phyloP scores from a whole-genome alignment of 2,113 vertebrate genomes.

The Forbesichthys papilliferus region DNA sequence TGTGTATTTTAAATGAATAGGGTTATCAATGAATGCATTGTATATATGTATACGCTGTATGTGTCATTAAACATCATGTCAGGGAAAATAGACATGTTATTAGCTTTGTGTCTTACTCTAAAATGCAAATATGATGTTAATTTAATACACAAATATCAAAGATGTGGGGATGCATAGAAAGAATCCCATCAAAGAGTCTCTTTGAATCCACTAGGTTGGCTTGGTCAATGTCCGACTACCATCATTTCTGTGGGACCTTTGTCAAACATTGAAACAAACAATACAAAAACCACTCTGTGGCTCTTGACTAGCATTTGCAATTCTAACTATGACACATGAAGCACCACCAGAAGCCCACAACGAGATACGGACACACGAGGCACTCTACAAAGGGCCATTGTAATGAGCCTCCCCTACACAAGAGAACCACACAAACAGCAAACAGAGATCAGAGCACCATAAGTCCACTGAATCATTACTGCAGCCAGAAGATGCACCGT shows the following conservation, averaged over 20 bases:
- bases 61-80: no score
- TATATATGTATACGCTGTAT: no score
- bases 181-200: slow-evolving; percentile 46
- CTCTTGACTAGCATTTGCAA: slow-evolving; percentile 68
- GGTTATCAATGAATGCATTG: no score
- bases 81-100: not conserved
- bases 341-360: slow-evolving; percentile 66
- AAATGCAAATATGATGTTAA: slow-evolving; percentile 41
- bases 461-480: slow-evolving; percentile 33
- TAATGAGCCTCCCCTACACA: slow-evolving; percentile 55
- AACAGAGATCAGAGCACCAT: slow-evolving; percentile 54
- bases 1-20: no score
- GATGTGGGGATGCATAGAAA: slow-evolving; percentile 19
- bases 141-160: slow-evolving; percentile 55
- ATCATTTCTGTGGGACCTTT: slow-evolving; percentile 43
- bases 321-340: slow-evolving; percentile 61
- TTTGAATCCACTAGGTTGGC: slow-evolving; percentile 47
- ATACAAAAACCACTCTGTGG: slow-evolving; percentile 68
- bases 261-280: slow-evolving; percentile 51
- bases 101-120: slow-evolving; percentile 24
- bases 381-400: slow-evolving; percentile 66
- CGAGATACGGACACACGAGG: slow-evolving; percentile 50
- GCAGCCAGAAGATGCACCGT: not conserved
- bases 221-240: slow-evolving; percentile 13
- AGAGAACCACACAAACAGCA: slow-evolving; percentile 51